Evolutionary conservation across 2,113 vertebrate genomes (phyloP), one percentile per base, ranked within the genome.

Genomic region (Nothobranchius furzeri): DNA sequence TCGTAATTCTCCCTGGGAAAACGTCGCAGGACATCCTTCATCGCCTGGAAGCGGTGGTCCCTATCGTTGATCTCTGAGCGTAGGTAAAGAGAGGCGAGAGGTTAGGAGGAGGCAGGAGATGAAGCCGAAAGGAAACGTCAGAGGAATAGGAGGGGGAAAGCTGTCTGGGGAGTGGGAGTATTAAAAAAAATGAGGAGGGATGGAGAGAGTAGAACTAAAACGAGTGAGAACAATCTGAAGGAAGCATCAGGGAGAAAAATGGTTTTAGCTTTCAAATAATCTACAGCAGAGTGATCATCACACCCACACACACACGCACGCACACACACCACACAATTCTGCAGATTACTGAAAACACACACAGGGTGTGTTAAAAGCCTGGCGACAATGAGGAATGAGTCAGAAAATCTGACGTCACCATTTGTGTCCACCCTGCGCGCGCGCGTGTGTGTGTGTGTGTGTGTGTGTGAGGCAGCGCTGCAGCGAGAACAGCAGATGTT

Each of bases 1-100:
- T 98, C 96, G 0, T 96, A 95, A 90, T 98, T 98, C 75, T 98
- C 96, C 86, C 88, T 95, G 35, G 96, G 96, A 75, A 98, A 98
- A 64, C 90, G 95, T 78, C 91, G 93, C 62, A 98, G 92, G 40
- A 95, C 92, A n/a, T 98, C 96, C 88, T 94, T 96, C 79, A 98
- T 95, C 48, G 94, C 92, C 9, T 95, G 94, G 59, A 96, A 87
- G 70, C 95, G 95, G 90, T 96, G 95, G 71, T 98, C 96, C 55
- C 94, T 91, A 87, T 98, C 96, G 1, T 94, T 96, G 90, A 96
- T 95, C 86, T 98, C 96, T 98, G 90, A 60, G 70, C 37, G 59
- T 83, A 43, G 63, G 46, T 40, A 66, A 75, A 77, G 56, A 77
- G 35, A 70, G 55, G 54, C 9, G 20, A 60, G 13, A 79, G 71